Evolutionary conservation across 2,797 vertebrate species (phyloP), one percentile per base, ranked within the genome.

Genomic region (Esox lucius): DNA sequence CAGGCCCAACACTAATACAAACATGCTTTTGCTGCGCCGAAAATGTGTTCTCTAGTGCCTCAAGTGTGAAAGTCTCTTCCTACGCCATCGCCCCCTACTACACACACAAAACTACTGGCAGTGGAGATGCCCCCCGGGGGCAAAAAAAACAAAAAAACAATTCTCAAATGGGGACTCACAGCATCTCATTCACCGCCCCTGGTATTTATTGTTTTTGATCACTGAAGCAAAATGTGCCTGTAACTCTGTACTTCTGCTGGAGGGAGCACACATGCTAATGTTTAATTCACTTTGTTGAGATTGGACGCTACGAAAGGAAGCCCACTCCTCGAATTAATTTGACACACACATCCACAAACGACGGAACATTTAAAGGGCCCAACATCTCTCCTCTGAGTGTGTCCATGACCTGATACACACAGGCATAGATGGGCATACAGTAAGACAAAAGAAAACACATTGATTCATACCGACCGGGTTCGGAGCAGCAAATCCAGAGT

Each of bases 211-310:
- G 39, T 62, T 74, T 75, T 80, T 78, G 74, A 87, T 87, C 70
- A 71, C 75, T 42, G 26, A 74, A 87, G 85, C 80, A 83, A 78
- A 84, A 91, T 24, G 35, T 83, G 89, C 84, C 88, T 9, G 87
- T 83, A 84, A 79, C 82, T 83, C 75, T 80, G 83, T 51, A 72
- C 84, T 81, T 35, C 77, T 24, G n/a, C 35, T n/a, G n/a, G n/a
- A n/a, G 22, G 26, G 33, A 62, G 59, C 61, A 74, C 84, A 84
- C 88, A 83, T 80, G 84, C 90, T 90, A 86, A 94, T 93, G 91
- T 93, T 93, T 93, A 90, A 93, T 94, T 92, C 91, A 92, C 91
- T 94, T 91, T 92, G 90, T 86, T 82, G 81, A 82, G 85, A 74
- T 84, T 65, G 74, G 61, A 86, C 82, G 83, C 84, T 84, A 87